Conservation (phyloP, 2,888 invertebrate genomes). For the Lymantria monacha region DNA sequence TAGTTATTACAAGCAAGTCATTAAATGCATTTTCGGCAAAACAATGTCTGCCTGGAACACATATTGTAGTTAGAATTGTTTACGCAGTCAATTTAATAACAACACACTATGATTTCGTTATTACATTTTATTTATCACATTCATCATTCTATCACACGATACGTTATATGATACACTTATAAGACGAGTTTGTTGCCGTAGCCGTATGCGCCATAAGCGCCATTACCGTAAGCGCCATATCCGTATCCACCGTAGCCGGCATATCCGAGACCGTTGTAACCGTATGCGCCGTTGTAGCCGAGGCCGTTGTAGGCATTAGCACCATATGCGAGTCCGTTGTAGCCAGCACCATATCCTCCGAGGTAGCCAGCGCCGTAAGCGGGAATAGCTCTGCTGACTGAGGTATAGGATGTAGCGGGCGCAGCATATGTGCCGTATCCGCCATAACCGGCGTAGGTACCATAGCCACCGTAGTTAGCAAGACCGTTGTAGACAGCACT, state of each 20-base stretch:
- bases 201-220: slow-evolving; percentile 3
- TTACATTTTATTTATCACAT: background rate
- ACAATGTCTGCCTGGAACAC: too few species aligned
- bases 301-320: slow-evolving; percentile 17
- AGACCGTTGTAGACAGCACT: background rate
- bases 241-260: slow-evolving; percentile 11
- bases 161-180: background rate
- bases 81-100: background rate
- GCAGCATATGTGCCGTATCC: slow-evolving; percentile 2
- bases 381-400: background rate
- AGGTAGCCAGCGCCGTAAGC: background rate
- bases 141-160: background rate
- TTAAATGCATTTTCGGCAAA: too few species aligned
- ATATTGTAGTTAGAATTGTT: background rate
- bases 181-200: slow-evolving; percentile 10
- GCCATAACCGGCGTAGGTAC: slow-evolving; percentile 3
- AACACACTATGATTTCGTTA: background rate
- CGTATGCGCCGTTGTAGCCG: slow-evolving; percentile 20
- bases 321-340: background rate
- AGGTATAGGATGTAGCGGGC: background rate
- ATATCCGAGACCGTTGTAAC: background rate
- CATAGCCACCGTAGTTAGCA: slow-evolving; percentile 2
- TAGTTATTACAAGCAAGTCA: too few species aligned
- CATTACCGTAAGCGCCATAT: slow-evolving; percentile 2
- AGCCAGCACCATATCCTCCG: slow-evolving; percentile 1